Evolutionary conservation across 2,113 vertebrate genomes (phyloP).

Genomic region (Baryphthengus martii): DNA sequence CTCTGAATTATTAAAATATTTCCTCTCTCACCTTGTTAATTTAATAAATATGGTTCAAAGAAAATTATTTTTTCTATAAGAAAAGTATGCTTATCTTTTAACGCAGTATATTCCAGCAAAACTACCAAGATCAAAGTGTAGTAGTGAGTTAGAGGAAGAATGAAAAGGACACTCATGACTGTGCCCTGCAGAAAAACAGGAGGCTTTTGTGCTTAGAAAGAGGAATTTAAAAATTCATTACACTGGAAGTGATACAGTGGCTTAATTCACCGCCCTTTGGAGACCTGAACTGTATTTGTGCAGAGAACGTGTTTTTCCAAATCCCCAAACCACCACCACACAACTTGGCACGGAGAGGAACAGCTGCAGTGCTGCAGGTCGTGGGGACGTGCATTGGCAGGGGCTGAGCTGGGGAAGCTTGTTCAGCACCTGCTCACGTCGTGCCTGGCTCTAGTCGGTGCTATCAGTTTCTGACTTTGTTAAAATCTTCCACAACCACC

Average conservation of each 20-base stretch:
- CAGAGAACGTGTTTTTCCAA: neutral
- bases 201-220: constrained; percentile 50
- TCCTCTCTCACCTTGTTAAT: constrained; percentile 7
- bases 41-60: constrained; percentile 8
- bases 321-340: neutral
- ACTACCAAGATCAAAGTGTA: constrained; percentile 35
- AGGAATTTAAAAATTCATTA: constrained; percentile 20
- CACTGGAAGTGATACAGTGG: constrained; percentile 5
- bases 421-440: constrained; percentile 25
- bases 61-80: neutral
- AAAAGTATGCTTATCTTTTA: neutral
- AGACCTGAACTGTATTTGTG: neutral
- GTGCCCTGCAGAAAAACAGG: constrained; percentile 17
- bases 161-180: neutral
- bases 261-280: constrained; percentile 10
- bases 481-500: neutral
- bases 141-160: constrained; percentile 1
- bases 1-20: constrained; percentile 1
- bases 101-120: neutral
- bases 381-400: neutral
- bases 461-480: constrained; percentile 8
- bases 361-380: constrained; percentile 41
- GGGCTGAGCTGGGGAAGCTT: neutral
- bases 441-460: neutral
- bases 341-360: neutral